phyloP scores from a whole-genome alignment of 35 echinoderm and acorn worm species.

The Apostichopus japonicus region DNA sequence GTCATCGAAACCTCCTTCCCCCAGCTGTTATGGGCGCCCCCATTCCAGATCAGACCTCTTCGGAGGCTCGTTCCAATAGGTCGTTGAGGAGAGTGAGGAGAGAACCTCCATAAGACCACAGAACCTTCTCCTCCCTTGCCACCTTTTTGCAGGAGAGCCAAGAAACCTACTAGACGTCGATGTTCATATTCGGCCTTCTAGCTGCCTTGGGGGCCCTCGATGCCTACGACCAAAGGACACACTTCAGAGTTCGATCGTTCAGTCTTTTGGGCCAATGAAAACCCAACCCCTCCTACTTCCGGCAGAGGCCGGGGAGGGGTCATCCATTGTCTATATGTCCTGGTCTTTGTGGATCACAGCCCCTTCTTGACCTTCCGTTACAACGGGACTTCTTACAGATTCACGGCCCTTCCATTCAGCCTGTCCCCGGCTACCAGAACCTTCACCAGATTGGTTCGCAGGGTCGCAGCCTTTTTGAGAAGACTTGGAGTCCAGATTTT shows the following conservation, averaged over 20 bases:
- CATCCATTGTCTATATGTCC: background rate
- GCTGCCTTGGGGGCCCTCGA: too few relatives aligned
- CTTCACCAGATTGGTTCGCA: background rate
- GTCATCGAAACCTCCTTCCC: background rate
- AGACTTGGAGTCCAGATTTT: background rate
- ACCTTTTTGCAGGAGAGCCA: too few relatives aligned
- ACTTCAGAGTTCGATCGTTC: too few relatives aligned
- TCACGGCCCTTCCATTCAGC: background rate
- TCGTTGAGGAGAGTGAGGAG: background rate
- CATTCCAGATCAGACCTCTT: background rate
- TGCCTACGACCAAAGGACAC: too few relatives aligned
- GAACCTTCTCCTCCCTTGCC: background rate
- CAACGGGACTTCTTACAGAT: background rate
- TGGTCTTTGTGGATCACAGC: too few relatives aligned
- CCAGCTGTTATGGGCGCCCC: background rate
- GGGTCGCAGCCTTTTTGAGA: background rate
- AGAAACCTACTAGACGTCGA: too few relatives aligned
- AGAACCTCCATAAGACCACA: background rate
- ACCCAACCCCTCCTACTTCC: too few relatives aligned
- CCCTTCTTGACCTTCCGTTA: background rate
- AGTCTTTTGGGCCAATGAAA: too few relatives aligned
- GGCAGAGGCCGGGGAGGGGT: background rate
- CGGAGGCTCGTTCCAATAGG: background rate
- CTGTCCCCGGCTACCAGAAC: background rate
- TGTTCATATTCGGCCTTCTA: too few relatives aligned